These are phyloP conservation scores for Genyomyrus donnyi DNA, from an alignment of 2,113 vertebrate genomes.

Conservation along the genomic window DNA sequence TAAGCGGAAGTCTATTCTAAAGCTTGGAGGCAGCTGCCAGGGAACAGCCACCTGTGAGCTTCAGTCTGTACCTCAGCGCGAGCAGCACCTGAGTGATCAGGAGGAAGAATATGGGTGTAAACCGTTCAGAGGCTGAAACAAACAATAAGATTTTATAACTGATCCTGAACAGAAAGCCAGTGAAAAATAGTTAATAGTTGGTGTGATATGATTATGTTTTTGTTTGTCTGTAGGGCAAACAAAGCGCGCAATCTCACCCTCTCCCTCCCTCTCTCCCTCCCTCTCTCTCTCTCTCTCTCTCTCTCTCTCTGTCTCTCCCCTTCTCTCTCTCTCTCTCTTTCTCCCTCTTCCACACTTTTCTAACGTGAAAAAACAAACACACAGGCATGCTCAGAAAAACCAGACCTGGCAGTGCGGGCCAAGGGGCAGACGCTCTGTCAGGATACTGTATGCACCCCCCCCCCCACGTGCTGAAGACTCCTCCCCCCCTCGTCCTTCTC, in stretches of 20 bases:
- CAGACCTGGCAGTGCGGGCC: neutral
- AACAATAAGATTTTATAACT: neutral
- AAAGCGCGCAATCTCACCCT: neutral
- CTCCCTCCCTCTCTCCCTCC: neutral
- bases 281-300: no score
- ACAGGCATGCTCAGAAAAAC: neutral
- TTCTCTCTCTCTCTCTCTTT: neutral
- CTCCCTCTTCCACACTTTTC: neutral
- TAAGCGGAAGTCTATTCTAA: neutral
- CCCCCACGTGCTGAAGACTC: conserved; percentile 14
- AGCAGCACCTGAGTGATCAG: neutral
- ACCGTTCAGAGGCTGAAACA: neutral
- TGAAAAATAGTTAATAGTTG: neutral
- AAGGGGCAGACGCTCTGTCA: conserved; percentile 41
- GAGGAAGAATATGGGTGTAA: neutral
- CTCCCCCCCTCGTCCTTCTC: conserved; percentile 38
- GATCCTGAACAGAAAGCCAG: neutral
- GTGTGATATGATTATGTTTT: neutral
- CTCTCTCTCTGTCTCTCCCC: no score
- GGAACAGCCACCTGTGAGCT: neutral
- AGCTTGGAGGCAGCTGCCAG: neutral
- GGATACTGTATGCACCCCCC: conserved; percentile 71
- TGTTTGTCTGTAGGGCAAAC: neutral
- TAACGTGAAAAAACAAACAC: neutral
- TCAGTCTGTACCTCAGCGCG: neutral